Evolutionary conservation across 2,797 vertebrate genomes (phyloP), one percentile per base, ranked within the genome.

Genomic region (Babyrousa celebensis): DNA sequence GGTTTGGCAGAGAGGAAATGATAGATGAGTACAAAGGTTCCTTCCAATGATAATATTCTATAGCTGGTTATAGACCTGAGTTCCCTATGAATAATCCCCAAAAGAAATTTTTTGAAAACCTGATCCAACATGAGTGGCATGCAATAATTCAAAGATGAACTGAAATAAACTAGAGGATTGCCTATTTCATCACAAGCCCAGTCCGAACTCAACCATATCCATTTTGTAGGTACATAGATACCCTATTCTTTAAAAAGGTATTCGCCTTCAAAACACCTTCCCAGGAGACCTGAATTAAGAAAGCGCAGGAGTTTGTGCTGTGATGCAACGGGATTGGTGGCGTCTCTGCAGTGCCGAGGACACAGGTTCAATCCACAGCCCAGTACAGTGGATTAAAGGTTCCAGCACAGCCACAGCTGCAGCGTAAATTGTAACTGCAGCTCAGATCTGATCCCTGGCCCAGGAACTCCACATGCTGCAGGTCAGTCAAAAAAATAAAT

Each of bases 61-160:
- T 40, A 74, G 36, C n/a, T 68, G 68, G 5, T 32, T 93, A 63
- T 12, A 86, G 60, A 91, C 62, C 3, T 72, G 52, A 87, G 63
- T 91, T 17, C 77, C 77, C 85, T 86, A 63, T 12, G 40, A 93
- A 86, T 88, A 79, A 83, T 18, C 68, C 29, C 65, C 32, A 21
- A 62, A 85, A 68, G 56, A n/a, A 58, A 40, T 25, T 21, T 77
- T 63, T 25, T 12, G 11, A 77, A 75, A 93, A 36, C 72, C 20
- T 36, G 54, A 58, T 36, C n/a, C 12, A 77, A 78, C 4, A 58
- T 27, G 52, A 75, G 36, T 60, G 29, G 48, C 16, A 77, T 3
- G 3, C 15, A 10, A 25, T 11, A 32, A 32, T 2, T 48, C 67
- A 90, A 56, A 84, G 88, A 62, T 23, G 12, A 75, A 52, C 63